Evolutionary conservation across 2,797 vertebrate species (phyloP).

Genomic region (Mionectes olivaceus): DNA sequence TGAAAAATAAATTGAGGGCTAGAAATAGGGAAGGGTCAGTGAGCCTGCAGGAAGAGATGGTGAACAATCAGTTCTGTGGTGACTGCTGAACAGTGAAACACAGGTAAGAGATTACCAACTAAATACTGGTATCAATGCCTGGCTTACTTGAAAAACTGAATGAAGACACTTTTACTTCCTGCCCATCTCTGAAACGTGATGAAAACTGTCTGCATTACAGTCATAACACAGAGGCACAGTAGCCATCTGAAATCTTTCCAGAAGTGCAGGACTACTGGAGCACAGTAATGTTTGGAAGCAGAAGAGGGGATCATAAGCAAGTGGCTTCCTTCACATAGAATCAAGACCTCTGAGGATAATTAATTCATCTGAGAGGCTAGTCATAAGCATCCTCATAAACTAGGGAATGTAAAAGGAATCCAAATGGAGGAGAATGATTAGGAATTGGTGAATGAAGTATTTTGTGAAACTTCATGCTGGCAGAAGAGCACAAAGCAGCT

Average conservation of each 20-base stretch:
- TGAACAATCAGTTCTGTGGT: accelerated
- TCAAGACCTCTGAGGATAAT: neutral
- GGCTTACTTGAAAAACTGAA: neutral
- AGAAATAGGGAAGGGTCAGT: neutral
- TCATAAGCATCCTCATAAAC: neutral
- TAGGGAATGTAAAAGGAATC: neutral
- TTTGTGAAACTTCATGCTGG: neutral
- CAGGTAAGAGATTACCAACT: neutral
- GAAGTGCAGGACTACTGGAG: neutral
- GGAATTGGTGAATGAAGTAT: neutral
- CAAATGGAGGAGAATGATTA: neutral
- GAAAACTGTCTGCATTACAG: neutral
- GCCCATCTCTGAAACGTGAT: neutral
- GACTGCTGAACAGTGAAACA: neutral
- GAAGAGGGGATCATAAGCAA: neutral
- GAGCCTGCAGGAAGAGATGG: neutral
- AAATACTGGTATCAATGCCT: neutral
- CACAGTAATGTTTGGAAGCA: neutral
- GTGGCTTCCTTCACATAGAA: neutral
- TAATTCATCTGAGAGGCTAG: neutral
- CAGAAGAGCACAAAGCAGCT: neutral
- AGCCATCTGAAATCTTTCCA: neutral
- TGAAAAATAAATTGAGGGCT: neutral
- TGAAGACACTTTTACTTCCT: neutral
- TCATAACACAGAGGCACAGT: neutral